Conservation (phyloP, 1,140 invertebrate genomes). For the Drosophila albomicans region DNA sequence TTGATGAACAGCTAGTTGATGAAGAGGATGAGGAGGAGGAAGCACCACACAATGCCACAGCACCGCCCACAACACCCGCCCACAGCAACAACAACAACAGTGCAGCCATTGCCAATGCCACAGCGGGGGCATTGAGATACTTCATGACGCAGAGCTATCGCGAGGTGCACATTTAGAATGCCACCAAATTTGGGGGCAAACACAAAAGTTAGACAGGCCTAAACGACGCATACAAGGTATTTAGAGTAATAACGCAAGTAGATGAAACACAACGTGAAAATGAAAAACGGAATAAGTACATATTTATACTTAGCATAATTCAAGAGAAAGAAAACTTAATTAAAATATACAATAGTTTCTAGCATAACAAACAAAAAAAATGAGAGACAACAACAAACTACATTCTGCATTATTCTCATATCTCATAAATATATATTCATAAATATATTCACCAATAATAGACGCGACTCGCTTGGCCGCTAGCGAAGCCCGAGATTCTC, state of each 20-base stretch:
- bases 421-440: constrained; percentile 36
- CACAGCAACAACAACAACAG: constrained; percentile 38
- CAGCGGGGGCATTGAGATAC: constrained; percentile 60
- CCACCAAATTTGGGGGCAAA: constrained; percentile 11
- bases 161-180: constrained; percentile 67
- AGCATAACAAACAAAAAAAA: constrained; percentile 8
- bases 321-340: constrained; percentile 20
- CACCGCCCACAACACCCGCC: constrained; percentile 58
- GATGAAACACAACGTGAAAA: not conserved
- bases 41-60: constrained; percentile 38
- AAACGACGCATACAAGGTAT: constrained; percentile 75
- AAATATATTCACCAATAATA: constrained; percentile 16
- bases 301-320: constrained; percentile 52
- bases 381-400: not conserved
- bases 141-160: constrained; percentile 71
- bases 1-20: constrained; percentile 18
- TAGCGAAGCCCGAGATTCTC: constrained; percentile 4
- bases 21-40: constrained; percentile 13
- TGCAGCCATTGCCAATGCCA: constrained; percentile 51
- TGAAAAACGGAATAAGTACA: constrained; percentile 8
- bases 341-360: constrained; percentile 30
- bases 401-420: constrained; percentile 32
- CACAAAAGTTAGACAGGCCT: constrained; percentile 42
- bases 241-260: constrained; percentile 41
- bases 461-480: constrained; percentile 13